Percentiles rank a stretch among this genome's conserved stretches.
Conservation (phyloP, 2,113 vertebrate species). For the Odontesthes bonariensis region DNA sequence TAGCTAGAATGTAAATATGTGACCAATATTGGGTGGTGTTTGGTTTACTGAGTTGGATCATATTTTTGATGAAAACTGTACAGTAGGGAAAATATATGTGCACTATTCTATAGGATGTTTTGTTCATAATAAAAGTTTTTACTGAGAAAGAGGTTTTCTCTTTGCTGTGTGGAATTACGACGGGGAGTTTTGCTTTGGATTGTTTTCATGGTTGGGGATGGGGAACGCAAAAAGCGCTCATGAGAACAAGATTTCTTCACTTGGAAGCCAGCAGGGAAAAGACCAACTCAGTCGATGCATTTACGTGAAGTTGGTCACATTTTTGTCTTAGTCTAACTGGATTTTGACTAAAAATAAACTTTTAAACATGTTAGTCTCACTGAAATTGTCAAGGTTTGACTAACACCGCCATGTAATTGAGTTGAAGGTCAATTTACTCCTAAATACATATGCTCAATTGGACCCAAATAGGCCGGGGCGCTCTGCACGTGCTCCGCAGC, state of each 20-base stretch:
- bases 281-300: neutral
- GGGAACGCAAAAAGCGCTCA: neutral
- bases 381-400: neutral
- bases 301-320: neutral
- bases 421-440: neutral
- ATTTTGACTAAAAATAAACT: neutral
- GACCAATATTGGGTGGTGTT: constrained; percentile 33
- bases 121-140: constrained; percentile 38
- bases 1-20: constrained; percentile 53
- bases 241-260: neutral
- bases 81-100: neutral
- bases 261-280: neutral
- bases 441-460: no score
- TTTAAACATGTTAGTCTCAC: neutral
- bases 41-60: constrained; percentile 28
- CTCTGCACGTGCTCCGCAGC: no score
- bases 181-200: neutral
- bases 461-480: no score
- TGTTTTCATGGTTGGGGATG: neutral
- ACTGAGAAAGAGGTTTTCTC: neutral
- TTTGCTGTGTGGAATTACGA: constrained; percentile 6
- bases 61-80: constrained; percentile 51
- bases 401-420: neutral
- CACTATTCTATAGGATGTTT: neutral
- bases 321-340: neutral